Percentiles rank a stretch among this genome's conserved stretches.
These are phyloP conservation scores for Bedellia somnulentella DNA, from an alignment of 2,888 invertebrate genomes.

Conservation along the genomic window DNA sequence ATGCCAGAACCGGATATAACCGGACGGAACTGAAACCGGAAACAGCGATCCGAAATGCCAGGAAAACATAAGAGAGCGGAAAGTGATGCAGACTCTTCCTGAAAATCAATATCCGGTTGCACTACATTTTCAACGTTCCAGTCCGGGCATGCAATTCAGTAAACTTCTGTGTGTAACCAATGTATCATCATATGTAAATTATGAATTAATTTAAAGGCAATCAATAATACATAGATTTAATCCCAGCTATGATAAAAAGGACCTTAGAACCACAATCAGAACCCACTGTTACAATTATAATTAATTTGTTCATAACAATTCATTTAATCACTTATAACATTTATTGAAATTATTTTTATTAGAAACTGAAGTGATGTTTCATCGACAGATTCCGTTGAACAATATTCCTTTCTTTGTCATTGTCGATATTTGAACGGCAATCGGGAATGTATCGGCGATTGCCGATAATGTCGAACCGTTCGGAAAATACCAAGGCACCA, in stretches of 20 bases:
- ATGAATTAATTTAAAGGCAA: too few species aligned
- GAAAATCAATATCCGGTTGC: constrained; percentile 27
- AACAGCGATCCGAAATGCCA: constrained; percentile 16
- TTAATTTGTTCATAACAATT: neutral
- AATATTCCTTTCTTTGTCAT: too few species aligned
- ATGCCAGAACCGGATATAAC: too few species aligned
- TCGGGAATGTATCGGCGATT: constrained; percentile 55
- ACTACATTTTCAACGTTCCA: too few species aligned
- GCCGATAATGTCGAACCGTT: constrained; percentile 60
- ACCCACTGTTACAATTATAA: neutral
- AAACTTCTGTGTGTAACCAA: too few species aligned
- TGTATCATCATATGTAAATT: too few species aligned
- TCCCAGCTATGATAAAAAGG: too few species aligned
- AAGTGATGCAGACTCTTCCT: constrained; percentile 10
- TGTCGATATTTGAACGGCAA: constrained; percentile 27
- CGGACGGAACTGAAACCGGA: constrained; percentile 1
- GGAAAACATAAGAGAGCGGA: constrained; percentile 20
- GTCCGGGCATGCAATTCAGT: too few species aligned
- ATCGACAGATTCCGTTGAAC: too few species aligned
- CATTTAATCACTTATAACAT: neutral
- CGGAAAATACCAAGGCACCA: constrained; percentile 57
- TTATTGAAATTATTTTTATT: neutral
- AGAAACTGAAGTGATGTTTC: neutral
- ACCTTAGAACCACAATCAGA: too few species aligned
- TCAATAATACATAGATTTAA: too few species aligned